Conservation (phyloP, 2,797 vertebrate genomes). For the Zenarchopterus dispar region DNA sequence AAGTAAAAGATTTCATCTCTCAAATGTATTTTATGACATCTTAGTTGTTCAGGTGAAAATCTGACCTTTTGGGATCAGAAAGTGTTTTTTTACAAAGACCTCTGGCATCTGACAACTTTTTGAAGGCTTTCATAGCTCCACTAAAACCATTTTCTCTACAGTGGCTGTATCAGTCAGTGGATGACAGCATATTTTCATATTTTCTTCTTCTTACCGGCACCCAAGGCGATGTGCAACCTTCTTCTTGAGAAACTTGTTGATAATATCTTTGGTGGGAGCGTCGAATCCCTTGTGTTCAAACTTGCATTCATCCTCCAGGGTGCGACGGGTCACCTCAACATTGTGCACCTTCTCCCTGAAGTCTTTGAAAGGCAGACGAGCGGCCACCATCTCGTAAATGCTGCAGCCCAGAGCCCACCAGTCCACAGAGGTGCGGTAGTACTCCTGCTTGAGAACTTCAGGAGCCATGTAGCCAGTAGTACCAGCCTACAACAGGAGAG, state of each 20-base stretch:
- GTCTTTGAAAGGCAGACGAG: constrained; percentile 89
- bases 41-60: too few species aligned
- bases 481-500: constrained; percentile 64
- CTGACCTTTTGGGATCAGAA: too few species aligned
- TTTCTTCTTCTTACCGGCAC: constrained; percentile 81
- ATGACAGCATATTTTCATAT: too few species aligned
- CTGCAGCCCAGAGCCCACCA: constrained; percentile 95
- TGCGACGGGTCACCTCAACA: constrained; percentile 88
- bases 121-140: too few species aligned
- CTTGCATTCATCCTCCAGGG: constrained; percentile 87
- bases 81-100: too few species aligned
- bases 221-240: constrained; percentile 84
- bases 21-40: too few species aligned
- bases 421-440: constrained; percentile 89
- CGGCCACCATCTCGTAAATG: constrained; percentile 93
- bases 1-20: too few species aligned
- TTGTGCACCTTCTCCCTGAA: constrained; percentile 88
- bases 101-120: too few species aligned
- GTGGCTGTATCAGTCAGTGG: too few species aligned
- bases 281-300: constrained; percentile 86
- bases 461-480: constrained; percentile 82
- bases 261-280: constrained; percentile 84
- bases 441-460: constrained; percentile 81
- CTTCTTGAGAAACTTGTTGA: constrained; percentile 87
- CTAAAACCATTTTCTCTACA: too few species aligned